Conservation (phyloP, 2,797 vertebrate species). For the Acridotheres tristis region DNA sequence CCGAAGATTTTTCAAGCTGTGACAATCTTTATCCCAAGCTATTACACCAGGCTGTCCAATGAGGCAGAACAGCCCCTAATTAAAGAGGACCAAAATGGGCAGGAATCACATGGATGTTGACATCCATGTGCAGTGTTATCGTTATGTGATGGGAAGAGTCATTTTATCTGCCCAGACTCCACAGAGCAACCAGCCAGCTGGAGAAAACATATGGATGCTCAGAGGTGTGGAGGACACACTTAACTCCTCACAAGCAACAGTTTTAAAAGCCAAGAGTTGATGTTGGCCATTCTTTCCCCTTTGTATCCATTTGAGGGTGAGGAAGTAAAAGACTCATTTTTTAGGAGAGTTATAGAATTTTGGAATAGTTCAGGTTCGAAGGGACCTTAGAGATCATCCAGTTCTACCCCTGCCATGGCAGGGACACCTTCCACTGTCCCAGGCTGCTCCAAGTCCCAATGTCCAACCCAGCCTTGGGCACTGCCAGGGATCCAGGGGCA, state of each 20-base stretch:
- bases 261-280: neutral
- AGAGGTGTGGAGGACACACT: neutral
- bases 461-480: neutral
- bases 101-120: neutral
- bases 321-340: neutral
- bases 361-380: neutral
- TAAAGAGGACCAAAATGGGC: constrained; percentile 24
- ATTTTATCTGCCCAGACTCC: neutral
- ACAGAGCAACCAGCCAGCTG: neutral
- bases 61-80: constrained; percentile 39
- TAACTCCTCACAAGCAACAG: neutral
- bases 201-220: neutral
- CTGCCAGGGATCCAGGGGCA: neutral
- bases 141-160: neutral
- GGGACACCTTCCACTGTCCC: neutral
- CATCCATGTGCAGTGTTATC: neutral
- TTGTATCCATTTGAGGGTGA: neutral
- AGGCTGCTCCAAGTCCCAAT: neutral
- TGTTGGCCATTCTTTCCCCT: neutral
- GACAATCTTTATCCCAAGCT: constrained; percentile 37
- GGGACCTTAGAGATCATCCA: neutral
- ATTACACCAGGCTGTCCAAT: constrained; percentile 29
- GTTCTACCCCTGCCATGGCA: neutral
- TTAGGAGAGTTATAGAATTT: neutral
- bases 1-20: constrained; percentile 32